Percentiles rank a stretch among this genome's conserved stretches.
Evolutionary conservation across 2,113 vertebrate genomes (phyloP).

Genomic region (Sarotherodon lohbergeri): DNA sequence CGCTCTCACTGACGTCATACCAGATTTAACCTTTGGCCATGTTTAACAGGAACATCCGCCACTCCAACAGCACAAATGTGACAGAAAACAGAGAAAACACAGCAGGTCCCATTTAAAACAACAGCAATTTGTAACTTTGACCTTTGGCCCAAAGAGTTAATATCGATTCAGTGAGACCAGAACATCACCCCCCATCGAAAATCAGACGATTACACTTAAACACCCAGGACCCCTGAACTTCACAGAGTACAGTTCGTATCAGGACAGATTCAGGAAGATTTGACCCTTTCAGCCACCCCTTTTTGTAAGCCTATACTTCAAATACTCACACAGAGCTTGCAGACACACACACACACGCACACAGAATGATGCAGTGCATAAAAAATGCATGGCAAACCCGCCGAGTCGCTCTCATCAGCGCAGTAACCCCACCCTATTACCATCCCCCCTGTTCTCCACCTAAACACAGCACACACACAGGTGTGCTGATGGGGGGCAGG

Average conservation of each 20-base stretch:
- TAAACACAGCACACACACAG: background rate
- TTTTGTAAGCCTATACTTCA: background rate
- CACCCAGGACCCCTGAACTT: background rate
- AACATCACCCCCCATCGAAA: background rate
- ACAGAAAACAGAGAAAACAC: background rate
- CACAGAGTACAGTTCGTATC: background rate
- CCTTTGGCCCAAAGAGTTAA: background rate
- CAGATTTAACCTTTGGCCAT: background rate
- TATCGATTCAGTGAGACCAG: background rate
- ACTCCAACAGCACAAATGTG: background rate
- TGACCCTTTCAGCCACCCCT: background rate
- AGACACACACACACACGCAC: background rate
- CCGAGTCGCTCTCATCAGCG: background rate
- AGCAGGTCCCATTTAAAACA: background rate
- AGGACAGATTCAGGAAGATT: background rate
- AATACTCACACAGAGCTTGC: background rate
- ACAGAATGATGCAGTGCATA: slow-evolving; percentile 4
- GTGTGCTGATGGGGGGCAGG: background rate
- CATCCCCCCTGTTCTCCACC: background rate
- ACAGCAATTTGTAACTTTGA: background rate
- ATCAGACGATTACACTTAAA: fast-evolving
- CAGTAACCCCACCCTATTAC: background rate
- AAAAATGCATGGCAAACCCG: slow-evolving; percentile 11
- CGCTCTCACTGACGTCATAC: background rate
- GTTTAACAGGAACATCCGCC: background rate